A percentile compares a stretch with the other conserved stretches of the same genome.
phyloP scores from a whole-genome alignment of 2,888 invertebrate genomes.

The Acanthococcus lagerstroemiae region DNA sequence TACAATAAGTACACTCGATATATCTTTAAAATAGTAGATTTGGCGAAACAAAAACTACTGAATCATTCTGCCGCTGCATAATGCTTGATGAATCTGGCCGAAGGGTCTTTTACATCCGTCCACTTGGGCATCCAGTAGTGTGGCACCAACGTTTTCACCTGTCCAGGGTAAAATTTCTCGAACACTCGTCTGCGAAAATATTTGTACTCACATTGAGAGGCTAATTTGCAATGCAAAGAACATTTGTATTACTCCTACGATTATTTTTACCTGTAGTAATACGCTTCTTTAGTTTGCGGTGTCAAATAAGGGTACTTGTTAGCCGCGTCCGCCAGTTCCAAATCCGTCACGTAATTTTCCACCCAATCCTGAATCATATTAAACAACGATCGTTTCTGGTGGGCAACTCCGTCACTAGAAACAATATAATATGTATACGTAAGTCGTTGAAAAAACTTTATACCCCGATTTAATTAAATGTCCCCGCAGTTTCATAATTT shows the following conservation, averaged over 20 bases:
- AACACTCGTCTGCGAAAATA: slow-evolving; percentile 51
- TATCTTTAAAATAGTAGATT: too few relatives aligned
- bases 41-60: too few relatives aligned
- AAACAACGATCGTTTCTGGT: slow-evolving; percentile 60
- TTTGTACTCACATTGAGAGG: too few relatives aligned
- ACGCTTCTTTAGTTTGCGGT: slow-evolving; percentile 65
- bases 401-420: slow-evolving; percentile 62
- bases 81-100: slow-evolving; percentile 63
- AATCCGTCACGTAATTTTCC: slow-evolving; percentile 54
- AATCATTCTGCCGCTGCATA: slow-evolving; percentile 47
- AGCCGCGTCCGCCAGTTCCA: slow-evolving; percentile 45
- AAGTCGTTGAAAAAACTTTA: too few relatives aligned
- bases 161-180: slow-evolving; percentile 54
- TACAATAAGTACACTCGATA: too few relatives aligned
- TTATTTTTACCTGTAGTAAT: slow-evolving; percentile 52
- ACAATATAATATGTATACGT: slow-evolving; percentile 9
- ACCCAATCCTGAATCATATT: slow-evolving; percentile 58
- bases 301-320: slow-evolving; percentile 57
- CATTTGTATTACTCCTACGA: background rate
- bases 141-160: slow-evolving; percentile 53
- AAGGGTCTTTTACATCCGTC: slow-evolving; percentile 61
- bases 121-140: slow-evolving; percentile 74
- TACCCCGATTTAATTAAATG: too few relatives aligned
- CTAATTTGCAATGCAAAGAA: background rate
- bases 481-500: too few relatives aligned